phyloP scores from a whole-genome alignment of 2,113 vertebrate genomes.

The Gnathonemus echidnorhynchus region DNA sequence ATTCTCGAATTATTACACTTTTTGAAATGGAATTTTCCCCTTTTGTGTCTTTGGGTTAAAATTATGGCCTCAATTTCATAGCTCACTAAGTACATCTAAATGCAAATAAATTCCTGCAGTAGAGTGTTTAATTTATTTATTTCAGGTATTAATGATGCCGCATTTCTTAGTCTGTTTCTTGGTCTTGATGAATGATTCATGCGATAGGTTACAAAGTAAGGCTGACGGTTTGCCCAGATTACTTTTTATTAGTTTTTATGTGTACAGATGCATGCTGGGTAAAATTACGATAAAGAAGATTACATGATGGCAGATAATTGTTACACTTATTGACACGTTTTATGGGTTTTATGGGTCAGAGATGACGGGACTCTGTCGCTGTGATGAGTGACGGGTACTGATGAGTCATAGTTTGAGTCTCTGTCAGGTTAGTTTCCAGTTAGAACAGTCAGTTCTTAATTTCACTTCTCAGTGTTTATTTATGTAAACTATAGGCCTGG shows the following conservation, averaged over 20 bases:
- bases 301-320: background rate
- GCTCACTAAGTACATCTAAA: slow-evolving; percentile 11
- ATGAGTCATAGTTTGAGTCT: background rate
- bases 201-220: background rate
- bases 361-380: background rate
- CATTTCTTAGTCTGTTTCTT: background rate
- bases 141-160: slow-evolving; percentile 8
- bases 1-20: background rate
- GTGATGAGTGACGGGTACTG: background rate
- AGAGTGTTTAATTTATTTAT: slow-evolving; percentile 9
- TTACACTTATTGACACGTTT: background rate
- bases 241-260: background rate
- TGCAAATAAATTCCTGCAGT: background rate
- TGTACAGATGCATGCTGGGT: background rate
- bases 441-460: background rate
- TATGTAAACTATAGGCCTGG: background rate
- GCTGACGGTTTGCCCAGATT: background rate
- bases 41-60: slow-evolving; percentile 2
- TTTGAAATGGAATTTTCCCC: background rate
- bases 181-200: slow-evolving; percentile 1
- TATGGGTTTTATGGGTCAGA: background rate
- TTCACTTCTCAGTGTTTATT: background rate
- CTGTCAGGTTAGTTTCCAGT: background rate
- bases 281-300: background rate
- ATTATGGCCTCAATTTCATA: slow-evolving; percentile 11